Evolutionary conservation across 2,888 invertebrate species (phyloP), one percentile per base, ranked within the genome.

Genomic region (Didymodactylos carnosus): DNA sequence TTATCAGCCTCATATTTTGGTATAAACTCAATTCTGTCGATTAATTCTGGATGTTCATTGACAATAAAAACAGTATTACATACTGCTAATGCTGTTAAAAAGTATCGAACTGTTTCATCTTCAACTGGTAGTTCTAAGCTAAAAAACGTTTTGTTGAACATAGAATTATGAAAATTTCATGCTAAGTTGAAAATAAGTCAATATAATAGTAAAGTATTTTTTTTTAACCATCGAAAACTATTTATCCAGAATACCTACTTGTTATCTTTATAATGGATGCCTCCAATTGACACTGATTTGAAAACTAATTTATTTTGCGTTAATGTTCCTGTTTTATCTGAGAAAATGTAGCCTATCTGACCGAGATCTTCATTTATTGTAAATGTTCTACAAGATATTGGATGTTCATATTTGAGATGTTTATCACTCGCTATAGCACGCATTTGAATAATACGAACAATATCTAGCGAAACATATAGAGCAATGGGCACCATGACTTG

Each of bases 371-470:
- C 69, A 39, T 35, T 39, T n/a, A 69, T 69, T 39, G 35, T 69
- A 39, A 69, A 69, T 4, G 35, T 69, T 39, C 39, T 23, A 39
- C 69, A 69, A 39, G 23, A 23, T n/a, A 69, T 88, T 78, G 88
- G 86, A 79, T 89, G 91, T 27, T 88, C 87, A 83, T 95, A 92
- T 83, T 90, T 92, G 81, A 97, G 87, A 78, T 91, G 89, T 19
- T 88, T 85, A 83, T 95, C 94, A 79, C 91, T 89, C 80, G 91
- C 90, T 79, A 97, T 94, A 83, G 94, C 92, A 84, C 90, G 94
- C 71, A 94, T 91, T 86, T 97, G 95, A 76, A 92, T 87, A 76
- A 95, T 87, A 84, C 95, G 97, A 78, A 94, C 91, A 86, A 97
- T 88, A 84, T 97, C 97, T 80, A 97, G 88, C 5, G 94, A 93